phyloP scores from a whole-genome alignment of 2,113 vertebrate genomes.

The Sceloporus tristichus region DNA sequence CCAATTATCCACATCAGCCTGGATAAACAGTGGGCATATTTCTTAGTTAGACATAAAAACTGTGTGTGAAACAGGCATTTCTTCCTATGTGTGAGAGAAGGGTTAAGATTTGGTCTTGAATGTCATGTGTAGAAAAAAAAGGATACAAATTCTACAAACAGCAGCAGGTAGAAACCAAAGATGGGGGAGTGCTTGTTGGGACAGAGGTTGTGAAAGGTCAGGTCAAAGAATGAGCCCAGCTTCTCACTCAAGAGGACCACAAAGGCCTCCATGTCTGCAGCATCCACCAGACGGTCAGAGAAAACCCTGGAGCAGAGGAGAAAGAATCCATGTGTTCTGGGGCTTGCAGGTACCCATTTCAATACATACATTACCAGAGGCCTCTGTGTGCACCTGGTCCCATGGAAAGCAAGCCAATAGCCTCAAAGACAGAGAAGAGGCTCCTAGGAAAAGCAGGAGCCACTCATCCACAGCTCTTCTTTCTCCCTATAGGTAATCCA shows the following conservation, averaged over 20 bases:
- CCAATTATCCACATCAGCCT: no score
- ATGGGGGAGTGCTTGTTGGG: constrained; percentile 85
- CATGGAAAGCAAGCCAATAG: not conserved
- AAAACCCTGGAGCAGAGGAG: constrained; percentile 82
- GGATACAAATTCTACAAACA: no score
- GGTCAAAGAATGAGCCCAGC: constrained; percentile 83
- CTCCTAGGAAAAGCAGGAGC: not conserved
- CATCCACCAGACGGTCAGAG: constrained; percentile 88
- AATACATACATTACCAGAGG: no score
- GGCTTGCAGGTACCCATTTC: not conserved
- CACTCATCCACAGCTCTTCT: not conserved
- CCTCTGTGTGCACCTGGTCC: not conserved
- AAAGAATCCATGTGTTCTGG: not conserved
- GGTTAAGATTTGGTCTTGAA: no score
- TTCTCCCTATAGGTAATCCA: not conserved
- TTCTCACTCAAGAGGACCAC: constrained; percentile 81
- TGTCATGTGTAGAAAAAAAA: no score
- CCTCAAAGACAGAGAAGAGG: not conserved
- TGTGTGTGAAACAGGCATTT: no score
- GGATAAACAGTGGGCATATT: no score
- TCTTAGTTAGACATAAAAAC: no score
- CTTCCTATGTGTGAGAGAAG: no score
- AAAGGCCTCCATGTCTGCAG: constrained; percentile 83
- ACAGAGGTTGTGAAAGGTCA: constrained; percentile 86
- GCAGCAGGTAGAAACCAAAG: constrained; percentile 79